These are phyloP conservation scores for Drosophila ficusphila DNA, from an alignment of 1,140 invertebrate genomes.

Conservation along the genomic window DNA sequence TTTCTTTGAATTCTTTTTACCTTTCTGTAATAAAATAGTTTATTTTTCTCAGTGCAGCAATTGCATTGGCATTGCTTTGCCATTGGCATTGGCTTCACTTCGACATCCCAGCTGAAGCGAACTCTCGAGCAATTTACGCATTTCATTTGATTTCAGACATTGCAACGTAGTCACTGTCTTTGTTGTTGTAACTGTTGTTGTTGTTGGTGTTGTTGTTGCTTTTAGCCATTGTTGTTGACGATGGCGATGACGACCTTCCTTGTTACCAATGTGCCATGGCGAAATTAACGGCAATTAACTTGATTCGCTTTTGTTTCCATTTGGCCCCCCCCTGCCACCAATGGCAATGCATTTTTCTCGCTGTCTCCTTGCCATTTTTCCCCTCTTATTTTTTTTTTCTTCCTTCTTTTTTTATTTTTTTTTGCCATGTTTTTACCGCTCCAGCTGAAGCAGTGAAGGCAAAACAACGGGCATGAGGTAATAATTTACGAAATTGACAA, in stretches of 20 bases:
- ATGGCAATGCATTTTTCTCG: conserved; percentile 52
- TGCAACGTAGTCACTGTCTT: conserved; percentile 15
- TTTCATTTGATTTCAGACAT: conserved; percentile 69
- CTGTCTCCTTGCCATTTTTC: conserved; percentile 11
- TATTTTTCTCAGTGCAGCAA: conserved; percentile 3
- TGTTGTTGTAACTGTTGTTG: not conserved
- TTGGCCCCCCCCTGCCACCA: conserved; percentile 8
- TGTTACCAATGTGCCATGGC: conserved; percentile 74
- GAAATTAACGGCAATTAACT: conserved; percentile 80
- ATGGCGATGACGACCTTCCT: conserved; percentile 62
- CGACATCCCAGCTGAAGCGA: conserved; percentile 26
- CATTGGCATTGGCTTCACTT: conserved; percentile 24
- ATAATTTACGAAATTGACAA: conserved; percentile 80
- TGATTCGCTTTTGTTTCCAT: conserved; percentile 70
- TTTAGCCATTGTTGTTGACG: conserved; percentile 32
- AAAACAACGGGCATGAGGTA: conserved; percentile 58
- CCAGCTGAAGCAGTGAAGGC: conserved; percentile 37
- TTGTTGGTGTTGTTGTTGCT: not conserved
- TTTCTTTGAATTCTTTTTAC: too few relatives aligned
- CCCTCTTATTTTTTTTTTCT: not conserved
- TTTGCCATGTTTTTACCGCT: conserved; percentile 16
- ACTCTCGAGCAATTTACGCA: conserved; percentile 67
- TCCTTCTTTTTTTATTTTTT: not conserved
- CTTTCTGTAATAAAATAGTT: too few relatives aligned
- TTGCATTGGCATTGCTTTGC: conserved; percentile 48